A percentile compares a stretch with the other conserved stretches of the same genome.
Conservation (phyloP, 1,140 invertebrate genomes). For the Temnothorax curvispinosus region DNA sequence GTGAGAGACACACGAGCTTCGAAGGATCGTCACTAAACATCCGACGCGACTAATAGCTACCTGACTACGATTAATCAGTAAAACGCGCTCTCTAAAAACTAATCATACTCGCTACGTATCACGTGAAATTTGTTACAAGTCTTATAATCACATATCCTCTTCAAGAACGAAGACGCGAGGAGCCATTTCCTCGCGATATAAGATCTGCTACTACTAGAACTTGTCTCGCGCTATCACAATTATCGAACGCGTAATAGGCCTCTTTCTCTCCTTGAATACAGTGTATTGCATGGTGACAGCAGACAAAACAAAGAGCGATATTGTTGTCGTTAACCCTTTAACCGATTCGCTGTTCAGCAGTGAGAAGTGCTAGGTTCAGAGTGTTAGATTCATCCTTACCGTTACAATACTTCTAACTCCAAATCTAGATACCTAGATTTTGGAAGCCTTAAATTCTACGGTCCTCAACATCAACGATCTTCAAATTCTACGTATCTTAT, state of each 20-base stretch:
- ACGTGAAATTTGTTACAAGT: conserved; percentile 82
- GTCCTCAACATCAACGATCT: background rate
- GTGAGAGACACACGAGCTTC: background rate
- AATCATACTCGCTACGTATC: conserved; percentile 76
- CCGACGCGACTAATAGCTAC: conserved; percentile 64
- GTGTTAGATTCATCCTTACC: background rate
- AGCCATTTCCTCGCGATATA: conserved; percentile 75
- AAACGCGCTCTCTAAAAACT: conserved; percentile 55
- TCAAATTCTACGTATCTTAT: background rate
- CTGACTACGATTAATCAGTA: conserved; percentile 55
- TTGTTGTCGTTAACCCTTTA: conserved; percentile 50
- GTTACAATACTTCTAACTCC: conserved; percentile 15
- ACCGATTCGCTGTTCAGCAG: background rate
- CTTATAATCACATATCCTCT: conserved; percentile 81
- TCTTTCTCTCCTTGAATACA: conserved; percentile 37
- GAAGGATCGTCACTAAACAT: conserved; percentile 34
- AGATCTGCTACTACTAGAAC: conserved; percentile 77
- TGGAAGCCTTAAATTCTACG: conserved; percentile 24
- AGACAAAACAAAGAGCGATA: conserved; percentile 30
- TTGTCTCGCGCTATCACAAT: conserved; percentile 81
- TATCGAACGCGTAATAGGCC: conserved; percentile 57
- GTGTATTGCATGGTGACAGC: conserved; percentile 64
- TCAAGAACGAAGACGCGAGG: conserved; percentile 75
- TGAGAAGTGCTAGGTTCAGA: background rate
- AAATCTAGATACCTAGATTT: background rate